Conservation (phyloP, 2,888 invertebrate species). For the Lasioglossum villosulum region DNA sequence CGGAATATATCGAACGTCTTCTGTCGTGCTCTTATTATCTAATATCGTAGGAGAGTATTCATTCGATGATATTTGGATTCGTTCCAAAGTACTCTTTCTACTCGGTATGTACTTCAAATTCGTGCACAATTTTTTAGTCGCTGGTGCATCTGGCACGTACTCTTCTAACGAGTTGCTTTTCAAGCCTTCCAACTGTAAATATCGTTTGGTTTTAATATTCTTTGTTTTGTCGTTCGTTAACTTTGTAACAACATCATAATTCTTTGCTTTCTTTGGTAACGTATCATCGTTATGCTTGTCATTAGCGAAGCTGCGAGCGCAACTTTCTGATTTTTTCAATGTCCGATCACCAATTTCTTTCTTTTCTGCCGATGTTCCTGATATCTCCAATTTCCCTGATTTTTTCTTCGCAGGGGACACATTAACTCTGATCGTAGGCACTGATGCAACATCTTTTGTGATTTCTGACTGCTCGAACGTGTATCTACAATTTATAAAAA, state of each 20-base stretch:
- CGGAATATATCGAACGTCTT: constrained; percentile 72
- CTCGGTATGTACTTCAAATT: constrained; percentile 76
- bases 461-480: constrained; percentile 73
- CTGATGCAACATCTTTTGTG: constrained; percentile 58
- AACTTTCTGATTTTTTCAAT: background rate
- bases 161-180: constrained; percentile 67
- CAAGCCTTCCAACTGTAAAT: constrained; percentile 37
- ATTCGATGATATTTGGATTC: constrained; percentile 65
- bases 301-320: background rate
- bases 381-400: constrained; percentile 19
- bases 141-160: constrained; percentile 73
- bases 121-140: constrained; percentile 51
- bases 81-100: constrained; percentile 73
- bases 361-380: constrained; percentile 10
- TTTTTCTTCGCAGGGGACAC: constrained; percentile 72
- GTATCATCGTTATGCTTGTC: constrained; percentile 9
- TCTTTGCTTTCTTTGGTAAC: constrained; percentile 33
- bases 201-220: constrained; percentile 44
- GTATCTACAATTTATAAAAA: constrained; percentile 66
- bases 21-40: constrained; percentile 23
- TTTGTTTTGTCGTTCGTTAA: constrained; percentile 19
- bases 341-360: constrained; percentile 13
- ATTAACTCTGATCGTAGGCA: constrained; percentile 76
- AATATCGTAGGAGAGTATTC: constrained; percentile 73
- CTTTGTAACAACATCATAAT: background rate